Conservation (phyloP, 2,888 invertebrate species). For the Plebejus melissa region DNA sequence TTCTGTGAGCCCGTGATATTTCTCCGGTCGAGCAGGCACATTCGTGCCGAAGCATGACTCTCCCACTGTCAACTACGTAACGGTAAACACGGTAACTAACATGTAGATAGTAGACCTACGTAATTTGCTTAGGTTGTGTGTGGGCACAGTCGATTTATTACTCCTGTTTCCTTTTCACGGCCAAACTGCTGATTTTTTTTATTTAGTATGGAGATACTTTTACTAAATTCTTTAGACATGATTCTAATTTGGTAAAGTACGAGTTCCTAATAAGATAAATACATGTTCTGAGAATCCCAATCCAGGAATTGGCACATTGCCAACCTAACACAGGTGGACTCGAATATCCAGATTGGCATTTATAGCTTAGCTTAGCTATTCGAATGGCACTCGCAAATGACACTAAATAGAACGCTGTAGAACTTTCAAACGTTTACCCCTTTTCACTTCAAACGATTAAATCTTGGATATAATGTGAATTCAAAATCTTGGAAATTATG, state of each 20-base stretch:
- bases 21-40: no score
- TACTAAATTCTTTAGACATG: not conserved
- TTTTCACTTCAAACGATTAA: not conserved
- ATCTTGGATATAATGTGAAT: no score
- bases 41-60: no score
- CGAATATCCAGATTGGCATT: conserved; percentile 7
- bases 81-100: no score
- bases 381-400: not conserved
- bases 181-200: no score
- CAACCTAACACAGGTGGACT: not conserved
- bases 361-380: conserved; percentile 4
- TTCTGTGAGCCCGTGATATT: no score
- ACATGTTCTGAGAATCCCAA: not conserved
- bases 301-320: not conserved
- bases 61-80: no score
- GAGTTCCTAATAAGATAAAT: not conserved
- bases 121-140: no score
- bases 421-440: not conserved
- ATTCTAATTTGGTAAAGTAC: not conserved
- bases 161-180: no score
- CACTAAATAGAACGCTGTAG: not conserved
- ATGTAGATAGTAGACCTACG: no score
- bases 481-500: no score
- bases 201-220: not conserved
- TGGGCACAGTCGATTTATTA: no score